Base-by-base conservation (phyloP, 2,888 invertebrate genomes). In the Clivina fossor region DNA sequence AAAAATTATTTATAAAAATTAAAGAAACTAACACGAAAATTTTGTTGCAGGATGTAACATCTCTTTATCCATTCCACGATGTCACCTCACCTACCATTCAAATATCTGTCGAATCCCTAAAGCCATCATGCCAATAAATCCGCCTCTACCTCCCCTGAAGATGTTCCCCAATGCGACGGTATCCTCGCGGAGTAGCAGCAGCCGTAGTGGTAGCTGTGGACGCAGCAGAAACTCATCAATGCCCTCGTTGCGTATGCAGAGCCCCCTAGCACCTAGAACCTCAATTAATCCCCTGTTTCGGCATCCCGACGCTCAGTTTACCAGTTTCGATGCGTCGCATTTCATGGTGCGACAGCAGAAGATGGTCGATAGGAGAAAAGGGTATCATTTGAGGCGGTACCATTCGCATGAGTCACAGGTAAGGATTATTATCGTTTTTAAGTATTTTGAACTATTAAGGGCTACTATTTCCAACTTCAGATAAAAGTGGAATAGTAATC, bases 361-460 rank as follows among this genome's bases (percentile, higher is more conserved):
- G 50, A 38, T 59, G 3, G 60, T 59, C 30, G 59, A 62, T 19
- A 56, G 55, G 43, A 50, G 43, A 13, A 56, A 59, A 32, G 61
- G 60, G 38, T 19, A 44, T 8, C 35, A 40, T 8, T 61, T 72
- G 47, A 62, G 71, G 30, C 62, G 72, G 26, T 73, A 71, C 61
- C 70, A 71, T 51, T 73, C 80, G 11, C 80, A 80, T 58, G 72
- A 73, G 53, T 69, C 71, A 19, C 76, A 71, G 44, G 53, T 41
- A 41, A 37, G 50, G 58, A 73, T 4, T 4, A 8, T 16, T 76
- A 77, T 22, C 62, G 76, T 16, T 67, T 76, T 32, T n/a, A 32
- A 4, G 13, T n/a, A n/a, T 32, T 32, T 32, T n/a, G n/a, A n/a
- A n/a, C n/a, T n/a, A n/a, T n/a, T n/a, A n/a, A 19, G 22, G 38